A percentile compares a stretch with the other conserved stretches of the same genome.
Conservation (phyloP, 2,797 vertebrate species). For the Chrysocyon brachyurus region DNA sequence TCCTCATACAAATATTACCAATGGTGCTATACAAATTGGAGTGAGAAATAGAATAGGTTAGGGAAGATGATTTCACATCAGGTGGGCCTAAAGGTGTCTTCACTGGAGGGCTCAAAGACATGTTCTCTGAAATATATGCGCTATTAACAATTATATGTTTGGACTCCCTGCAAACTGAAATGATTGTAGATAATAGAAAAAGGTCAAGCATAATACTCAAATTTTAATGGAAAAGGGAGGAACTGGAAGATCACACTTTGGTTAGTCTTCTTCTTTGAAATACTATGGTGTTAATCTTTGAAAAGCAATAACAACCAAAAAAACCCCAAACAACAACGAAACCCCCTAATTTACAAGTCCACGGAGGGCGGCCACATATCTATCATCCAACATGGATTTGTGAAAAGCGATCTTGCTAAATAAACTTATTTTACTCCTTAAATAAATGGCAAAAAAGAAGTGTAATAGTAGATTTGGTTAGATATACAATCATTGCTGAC, state of each 20-base stretch:
- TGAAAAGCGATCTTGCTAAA: conserved; percentile 53
- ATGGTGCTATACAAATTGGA: conserved; percentile 59
- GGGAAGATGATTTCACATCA: conserved; percentile 68
- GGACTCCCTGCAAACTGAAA: conserved; percentile 63
- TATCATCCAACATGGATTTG: background rate
- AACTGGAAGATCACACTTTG: conserved; percentile 30
- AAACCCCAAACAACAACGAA: background rate
- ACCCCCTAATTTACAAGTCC: conserved; percentile 30
- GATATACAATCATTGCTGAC: conserved; percentile 27
- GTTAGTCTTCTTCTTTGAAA: conserved; percentile 66
- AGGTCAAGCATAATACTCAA: conserved; percentile 68
- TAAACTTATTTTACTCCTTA: conserved; percentile 61
- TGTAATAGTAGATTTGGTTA: conserved; percentile 41
- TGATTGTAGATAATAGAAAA: conserved; percentile 66
- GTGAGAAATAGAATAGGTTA: conserved; percentile 51
- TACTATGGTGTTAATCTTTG: conserved; percentile 68
- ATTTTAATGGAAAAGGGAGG: conserved; percentile 75
- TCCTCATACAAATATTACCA: conserved; percentile 47
- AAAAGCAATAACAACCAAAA: conserved; percentile 27
- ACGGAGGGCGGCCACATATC: conserved; percentile 48
- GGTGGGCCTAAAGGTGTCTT: conserved; percentile 60
- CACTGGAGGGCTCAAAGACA: conserved; percentile 50
- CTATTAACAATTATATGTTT: conserved; percentile 72
- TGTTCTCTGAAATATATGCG: conserved; percentile 52
- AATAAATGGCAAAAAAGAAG: conserved; percentile 45